These are phyloP conservation scores for Pseudomyrmex flavicornis DNA, from an alignment of 1,140 invertebrate genomes.

Conservation along the genomic window DNA sequence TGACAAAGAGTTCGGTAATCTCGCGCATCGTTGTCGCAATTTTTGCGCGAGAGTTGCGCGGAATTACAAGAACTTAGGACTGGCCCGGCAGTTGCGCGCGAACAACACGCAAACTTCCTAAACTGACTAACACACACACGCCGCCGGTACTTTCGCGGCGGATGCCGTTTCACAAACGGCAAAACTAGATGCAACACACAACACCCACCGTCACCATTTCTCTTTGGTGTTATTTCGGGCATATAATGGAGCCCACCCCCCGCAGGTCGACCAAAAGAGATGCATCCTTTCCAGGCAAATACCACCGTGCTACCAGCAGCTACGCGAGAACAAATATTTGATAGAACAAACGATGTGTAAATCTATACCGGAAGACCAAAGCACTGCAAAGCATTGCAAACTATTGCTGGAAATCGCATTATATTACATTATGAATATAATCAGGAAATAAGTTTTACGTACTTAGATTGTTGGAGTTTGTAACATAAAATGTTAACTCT, in stretches of 20 bases:
- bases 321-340: constrained; percentile 51
- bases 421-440: background rate
- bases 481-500: constrained; percentile 1
- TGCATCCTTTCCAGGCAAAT: constrained; percentile 54
- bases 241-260: constrained; percentile 40
- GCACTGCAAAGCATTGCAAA: background rate
- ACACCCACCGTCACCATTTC: constrained; percentile 11
- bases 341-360: constrained; percentile 43
- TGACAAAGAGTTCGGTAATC: background rate
- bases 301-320: constrained; percentile 45
- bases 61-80: constrained; percentile 48
- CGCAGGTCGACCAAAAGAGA: constrained; percentile 30
- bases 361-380: background rate
- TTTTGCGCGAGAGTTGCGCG: constrained; percentile 28
- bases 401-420: constrained; percentile 4
- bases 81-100: constrained; percentile 37
- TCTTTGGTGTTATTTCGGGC: constrained; percentile 53
- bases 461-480: too few relatives aligned
- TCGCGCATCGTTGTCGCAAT: background rate
- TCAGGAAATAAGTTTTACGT: too few relatives aligned
- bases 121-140: constrained; percentile 48
- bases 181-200: constrained; percentile 50
- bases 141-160: constrained; percentile 30
- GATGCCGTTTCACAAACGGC: constrained; percentile 42
- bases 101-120: constrained; percentile 47